These are phyloP conservation scores for Chelon auratus DNA, from an alignment of 2,797 vertebrate genomes.

Conservation along the genomic window DNA sequence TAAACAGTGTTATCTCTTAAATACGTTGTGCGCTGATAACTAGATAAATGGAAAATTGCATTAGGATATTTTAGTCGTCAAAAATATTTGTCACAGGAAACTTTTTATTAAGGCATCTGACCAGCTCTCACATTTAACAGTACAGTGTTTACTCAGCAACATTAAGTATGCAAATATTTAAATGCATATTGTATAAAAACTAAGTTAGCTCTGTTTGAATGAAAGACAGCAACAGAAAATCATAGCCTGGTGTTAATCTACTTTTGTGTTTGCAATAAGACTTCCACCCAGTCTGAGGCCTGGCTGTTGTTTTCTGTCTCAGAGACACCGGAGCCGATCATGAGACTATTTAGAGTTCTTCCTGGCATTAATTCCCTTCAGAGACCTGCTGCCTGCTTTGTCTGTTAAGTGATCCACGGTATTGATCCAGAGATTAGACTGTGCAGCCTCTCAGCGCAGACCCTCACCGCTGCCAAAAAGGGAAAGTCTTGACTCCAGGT, in stretches of 20 bases:
- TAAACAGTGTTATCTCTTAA: slow-evolving; percentile 5
- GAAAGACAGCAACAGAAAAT: neutral
- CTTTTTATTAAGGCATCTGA: neutral
- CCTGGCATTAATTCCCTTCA: slow-evolving; percentile 73
- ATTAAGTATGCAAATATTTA: neutral
- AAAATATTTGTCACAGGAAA: neutral
- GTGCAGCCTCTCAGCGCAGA: slow-evolving; percentile 48
- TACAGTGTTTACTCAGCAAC: neutral
- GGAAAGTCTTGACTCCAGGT: slow-evolving; percentile 53
- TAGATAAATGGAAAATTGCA: slow-evolving; percentile 15
- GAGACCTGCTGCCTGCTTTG: slow-evolving; percentile 60
- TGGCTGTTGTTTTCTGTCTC: slow-evolving; percentile 41
- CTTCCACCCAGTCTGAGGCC: slow-evolving; percentile 23
- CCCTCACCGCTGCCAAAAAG: slow-evolving; percentile 29
- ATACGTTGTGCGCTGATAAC: neutral
- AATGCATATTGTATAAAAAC: neutral
- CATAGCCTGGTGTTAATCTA: neutral
- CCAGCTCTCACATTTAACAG: neutral
- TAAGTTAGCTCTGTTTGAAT: neutral
- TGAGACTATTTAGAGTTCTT: slow-evolving; percentile 77
- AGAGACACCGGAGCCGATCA: slow-evolving; percentile 54
- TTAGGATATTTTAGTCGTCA: slow-evolving; percentile 1
- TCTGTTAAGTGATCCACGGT: slow-evolving; percentile 78
- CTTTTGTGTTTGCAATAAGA: slow-evolving; percentile 22
- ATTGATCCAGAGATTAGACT: slow-evolving; percentile 78